Evolutionary conservation across 2,888 invertebrate species (phyloP).

Genomic region (Andrena dorsata): DNA sequence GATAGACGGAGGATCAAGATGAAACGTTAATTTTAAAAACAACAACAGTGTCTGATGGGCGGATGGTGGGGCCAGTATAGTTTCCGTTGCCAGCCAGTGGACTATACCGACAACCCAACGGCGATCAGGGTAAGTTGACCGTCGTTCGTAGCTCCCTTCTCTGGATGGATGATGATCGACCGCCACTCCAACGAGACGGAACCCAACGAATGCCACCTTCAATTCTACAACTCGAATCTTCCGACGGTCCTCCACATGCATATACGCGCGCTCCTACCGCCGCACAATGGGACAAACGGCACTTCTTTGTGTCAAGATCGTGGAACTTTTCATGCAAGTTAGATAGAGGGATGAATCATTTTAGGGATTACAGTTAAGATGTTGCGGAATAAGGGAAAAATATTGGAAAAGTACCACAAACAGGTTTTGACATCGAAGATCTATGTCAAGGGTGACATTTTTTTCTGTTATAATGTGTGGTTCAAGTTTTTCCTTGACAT

Average conservation of each 20-base stretch:
- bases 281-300: no score
- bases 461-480: no score
- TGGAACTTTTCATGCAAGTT: no score
- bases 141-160: conserved; percentile 6
- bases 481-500: no score
- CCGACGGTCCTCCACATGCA: not conserved
- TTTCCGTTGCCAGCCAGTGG: conserved; percentile 95
- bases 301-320: no score
- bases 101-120: conserved; percentile 92
- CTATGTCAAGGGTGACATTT: no score
- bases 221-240: not conserved
- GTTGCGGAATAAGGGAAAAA: no score
- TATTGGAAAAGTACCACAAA: no score
- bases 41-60: conserved; percentile 91
- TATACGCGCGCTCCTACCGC: not conserved
- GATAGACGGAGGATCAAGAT: conserved; percentile 23
- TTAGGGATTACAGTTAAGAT: no score
- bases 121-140: conserved; percentile 92
- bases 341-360: no score
- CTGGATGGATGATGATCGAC: conserved; percentile 46
- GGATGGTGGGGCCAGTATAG: conserved; percentile 97
- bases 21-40: conserved; percentile 75
- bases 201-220: conserved; percentile 52
- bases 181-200: conserved; percentile 56
- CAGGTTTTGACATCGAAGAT: no score